phyloP scores from a whole-genome alignment of 2,113 vertebrate genomes.

The Nesoenas mayeri region DNA sequence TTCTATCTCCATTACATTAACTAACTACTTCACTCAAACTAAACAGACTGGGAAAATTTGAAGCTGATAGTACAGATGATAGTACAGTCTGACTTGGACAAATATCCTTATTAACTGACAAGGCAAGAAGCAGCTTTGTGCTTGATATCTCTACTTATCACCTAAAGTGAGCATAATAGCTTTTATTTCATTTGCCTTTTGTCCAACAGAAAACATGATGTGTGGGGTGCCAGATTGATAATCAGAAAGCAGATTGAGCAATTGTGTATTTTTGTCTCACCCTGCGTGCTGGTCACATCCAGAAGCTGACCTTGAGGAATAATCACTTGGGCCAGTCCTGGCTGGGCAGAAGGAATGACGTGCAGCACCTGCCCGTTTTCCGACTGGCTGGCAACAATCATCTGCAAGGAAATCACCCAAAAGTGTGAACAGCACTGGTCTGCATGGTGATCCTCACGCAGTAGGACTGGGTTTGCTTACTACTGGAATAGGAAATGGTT shows the following conservation, averaged over 20 bases:
- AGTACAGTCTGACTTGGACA: background rate
- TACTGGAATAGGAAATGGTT: background rate
- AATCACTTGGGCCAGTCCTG: constrained; percentile 76
- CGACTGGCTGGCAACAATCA: constrained; percentile 81
- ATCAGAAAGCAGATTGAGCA: background rate
- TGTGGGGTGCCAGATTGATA: background rate
- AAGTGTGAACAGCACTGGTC: background rate
- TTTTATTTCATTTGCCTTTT: background rate
- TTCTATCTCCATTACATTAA: background rate
- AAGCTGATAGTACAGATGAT: background rate
- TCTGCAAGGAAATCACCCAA: constrained; percentile 64
- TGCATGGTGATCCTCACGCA: background rate
- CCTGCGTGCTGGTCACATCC: constrained; percentile 55
- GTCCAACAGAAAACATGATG: background rate
- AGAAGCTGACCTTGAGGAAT: constrained; percentile 78
- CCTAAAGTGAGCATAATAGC: background rate
- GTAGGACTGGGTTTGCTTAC: background rate
- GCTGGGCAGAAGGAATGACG: constrained; percentile 78
- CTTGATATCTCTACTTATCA: background rate
- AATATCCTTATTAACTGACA: background rate
- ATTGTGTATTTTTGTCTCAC: constrained; percentile 35
- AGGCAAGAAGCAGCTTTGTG: background rate
- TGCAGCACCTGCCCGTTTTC: constrained; percentile 79
- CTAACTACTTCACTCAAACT: background rate
- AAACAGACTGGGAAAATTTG: background rate